Percentiles rank a stretch among this genome's conserved stretches.
phyloP scores from a whole-genome alignment of 2,888 invertebrate species.

The Drosophila kokeensis region DNA sequence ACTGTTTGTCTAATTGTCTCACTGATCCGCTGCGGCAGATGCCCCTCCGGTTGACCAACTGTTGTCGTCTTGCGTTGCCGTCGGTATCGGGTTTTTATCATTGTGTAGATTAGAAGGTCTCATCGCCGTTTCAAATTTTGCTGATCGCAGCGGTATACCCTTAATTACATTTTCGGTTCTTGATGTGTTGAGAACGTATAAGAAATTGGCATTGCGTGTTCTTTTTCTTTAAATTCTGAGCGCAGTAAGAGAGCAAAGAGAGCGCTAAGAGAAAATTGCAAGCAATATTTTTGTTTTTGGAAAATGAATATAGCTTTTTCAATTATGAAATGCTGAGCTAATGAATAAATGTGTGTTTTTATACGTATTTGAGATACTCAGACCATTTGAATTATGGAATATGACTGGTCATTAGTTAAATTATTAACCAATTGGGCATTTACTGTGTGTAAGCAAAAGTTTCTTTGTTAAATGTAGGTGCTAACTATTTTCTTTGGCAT shows the following conservation, averaged over 20 bases:
- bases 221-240: constrained; percentile 15
- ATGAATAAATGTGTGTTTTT: constrained; percentile 33
- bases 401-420: constrained; percentile 22
- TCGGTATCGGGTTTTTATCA: constrained; percentile 69
- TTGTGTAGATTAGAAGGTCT: constrained; percentile 77
- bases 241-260: constrained; percentile 17
- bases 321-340: constrained; percentile 32
- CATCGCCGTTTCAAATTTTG: constrained; percentile 71
- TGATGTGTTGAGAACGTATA: constrained; percentile 36
- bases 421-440: constrained; percentile 3
- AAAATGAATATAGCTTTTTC: constrained; percentile 28
- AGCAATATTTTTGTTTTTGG: constrained; percentile 5
- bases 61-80: constrained; percentile 38
- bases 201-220: constrained; percentile 58
- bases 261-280: constrained; percentile 14
- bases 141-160: constrained; percentile 80
- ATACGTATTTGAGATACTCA: constrained; percentile 14
- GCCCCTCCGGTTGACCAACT: constrained; percentile 57
- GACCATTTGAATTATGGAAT: constrained; percentile 30
- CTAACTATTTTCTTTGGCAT: not conserved
- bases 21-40: constrained; percentile 38
- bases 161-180: constrained; percentile 71
- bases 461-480: not conserved
- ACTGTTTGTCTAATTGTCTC: constrained; percentile 70
- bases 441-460: not conserved